These are phyloP conservation scores for Syrista parreyssii DNA, from an alignment of 2,888 invertebrate genomes.

Conservation along the genomic window DNA sequence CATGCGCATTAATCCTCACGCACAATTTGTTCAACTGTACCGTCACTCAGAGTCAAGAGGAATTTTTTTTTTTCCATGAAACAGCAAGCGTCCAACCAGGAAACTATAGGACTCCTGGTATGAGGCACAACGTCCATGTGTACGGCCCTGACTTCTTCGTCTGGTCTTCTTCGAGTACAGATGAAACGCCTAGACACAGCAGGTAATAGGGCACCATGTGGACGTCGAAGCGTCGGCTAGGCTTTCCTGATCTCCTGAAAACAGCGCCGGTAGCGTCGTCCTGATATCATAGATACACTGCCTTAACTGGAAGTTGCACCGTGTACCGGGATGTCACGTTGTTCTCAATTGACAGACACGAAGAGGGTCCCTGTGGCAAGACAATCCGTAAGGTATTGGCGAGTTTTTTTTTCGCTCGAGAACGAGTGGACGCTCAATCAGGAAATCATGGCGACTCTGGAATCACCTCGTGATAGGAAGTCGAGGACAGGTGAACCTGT, in stretches of 20 bases:
- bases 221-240: conserved; percentile 12
- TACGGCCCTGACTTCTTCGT: conserved; percentile 12
- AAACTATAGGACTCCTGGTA: not conserved
- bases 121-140: too few species aligned
- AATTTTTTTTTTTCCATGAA: conserved; percentile 5
- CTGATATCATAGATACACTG: conserved; percentile 15
- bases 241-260: conserved; percentile 32
- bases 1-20: too few species aligned
- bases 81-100: conserved; percentile 3
- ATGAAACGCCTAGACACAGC: conserved; percentile 30
- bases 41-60: not conserved
- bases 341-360: too few species aligned
- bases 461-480: not conserved
- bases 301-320: too few species aligned
- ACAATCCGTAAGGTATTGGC: too few species aligned
- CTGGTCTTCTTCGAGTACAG: conserved; percentile 11
- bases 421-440: conserved; percentile 48
- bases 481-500: not conserved
- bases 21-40: too few species aligned
- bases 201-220: conserved; percentile 39
- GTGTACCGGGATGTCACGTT: too few species aligned
- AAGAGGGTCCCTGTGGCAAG: too few species aligned
- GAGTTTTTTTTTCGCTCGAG: conserved; percentile 43
- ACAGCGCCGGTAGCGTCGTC: conserved; percentile 17
- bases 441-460: conserved; percentile 41